A percentile compares a stretch with the other conserved stretches of the same genome.
Conservation (phyloP, 1,140 invertebrate species). For the Chrysoperla carnea region DNA sequence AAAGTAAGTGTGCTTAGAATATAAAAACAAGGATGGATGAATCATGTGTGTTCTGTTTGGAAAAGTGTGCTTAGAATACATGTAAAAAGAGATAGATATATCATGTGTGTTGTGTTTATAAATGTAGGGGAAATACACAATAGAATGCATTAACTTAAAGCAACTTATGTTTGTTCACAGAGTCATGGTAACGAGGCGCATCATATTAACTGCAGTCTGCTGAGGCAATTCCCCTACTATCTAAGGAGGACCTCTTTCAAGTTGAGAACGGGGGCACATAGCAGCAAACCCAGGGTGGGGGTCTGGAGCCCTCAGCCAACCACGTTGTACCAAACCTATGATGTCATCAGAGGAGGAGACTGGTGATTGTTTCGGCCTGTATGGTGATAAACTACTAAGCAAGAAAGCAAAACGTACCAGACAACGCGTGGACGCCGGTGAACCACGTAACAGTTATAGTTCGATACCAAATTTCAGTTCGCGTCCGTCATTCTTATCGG, state of each 20-base stretch:
- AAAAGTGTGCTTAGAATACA: too few species aligned
- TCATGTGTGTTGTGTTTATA: too few species aligned
- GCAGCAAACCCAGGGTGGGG: conserved; percentile 13
- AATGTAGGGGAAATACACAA: too few species aligned
- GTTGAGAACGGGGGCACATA: conserved; percentile 20
- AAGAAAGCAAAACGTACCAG: conserved; percentile 79
- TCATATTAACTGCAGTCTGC: too few species aligned
- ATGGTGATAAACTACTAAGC: conserved; percentile 64
- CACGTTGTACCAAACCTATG: conserved; percentile 53
- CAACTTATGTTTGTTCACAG: too few species aligned
- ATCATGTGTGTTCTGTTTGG: too few species aligned
- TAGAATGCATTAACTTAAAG: too few species aligned
- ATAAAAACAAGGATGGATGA: too few species aligned
- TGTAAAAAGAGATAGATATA: too few species aligned
- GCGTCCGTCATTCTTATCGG: conserved; percentile 63
- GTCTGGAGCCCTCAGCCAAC: conserved; percentile 35
- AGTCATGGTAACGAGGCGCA: too few species aligned
- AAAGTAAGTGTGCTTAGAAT: too few species aligned
- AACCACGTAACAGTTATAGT: conserved; percentile 82
- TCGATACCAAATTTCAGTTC: conserved; percentile 73
- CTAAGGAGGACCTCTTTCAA: conserved; percentile 23
- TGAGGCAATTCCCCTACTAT: too few species aligned
- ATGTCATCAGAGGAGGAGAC: conserved; percentile 91
- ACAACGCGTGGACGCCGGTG: conserved; percentile 86
- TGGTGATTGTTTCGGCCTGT: conserved; percentile 68